Base-by-base conservation (phyloP, 2,797 vertebrate genomes). In the Chelon auratus region DNA sequence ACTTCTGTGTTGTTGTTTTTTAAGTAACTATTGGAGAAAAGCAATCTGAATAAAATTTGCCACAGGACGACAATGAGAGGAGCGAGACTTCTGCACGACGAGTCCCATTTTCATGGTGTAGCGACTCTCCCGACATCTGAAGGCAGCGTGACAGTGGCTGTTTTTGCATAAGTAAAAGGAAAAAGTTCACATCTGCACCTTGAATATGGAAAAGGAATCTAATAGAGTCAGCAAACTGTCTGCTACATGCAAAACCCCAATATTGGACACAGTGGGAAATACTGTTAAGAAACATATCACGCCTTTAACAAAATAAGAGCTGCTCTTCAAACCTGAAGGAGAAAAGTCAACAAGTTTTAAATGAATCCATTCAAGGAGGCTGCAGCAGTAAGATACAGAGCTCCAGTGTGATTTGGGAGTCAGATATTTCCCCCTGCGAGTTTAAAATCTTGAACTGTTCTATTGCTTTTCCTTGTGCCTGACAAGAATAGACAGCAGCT, bases 381-480 rank as follows among this genome's bases (percentile, higher is more conserved):
- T 56, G 47, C 57, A 62, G 55, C 33, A 43, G 33, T 64, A 17
- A 73, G 64, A 70, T 52, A 42, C 60, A 52, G 33, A 14, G 9
- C 67, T 63, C 15, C n/a, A 20, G 54, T 63, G 37, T 48, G 50
- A 74, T 77, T 65, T 37, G 57, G 51, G 53, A 79, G 73, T 70
- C 50, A 58, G 68, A 78, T 84, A 59, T 50, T 60, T 39, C 6
- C 56, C 62, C 36, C 51, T 64, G 33, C 58, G 65, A 68, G 50
- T 78, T 80, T 72, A 53, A 83, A 78, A 18, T 42, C 30, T 53
- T 64, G 14, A 80, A 74, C 57, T 40, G 37, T 69, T 63, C 51
- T 18, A 45, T 64, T 77, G 20, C 57, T 59, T 68, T 68, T 33
- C 30, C n/a, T 0, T n/a, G 13, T 47, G 20, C 36, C 60, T 67